Evolutionary conservation across 2,113 vertebrate genomes (phyloP).

Genomic region (Microcebus ravelobensis): DNA sequence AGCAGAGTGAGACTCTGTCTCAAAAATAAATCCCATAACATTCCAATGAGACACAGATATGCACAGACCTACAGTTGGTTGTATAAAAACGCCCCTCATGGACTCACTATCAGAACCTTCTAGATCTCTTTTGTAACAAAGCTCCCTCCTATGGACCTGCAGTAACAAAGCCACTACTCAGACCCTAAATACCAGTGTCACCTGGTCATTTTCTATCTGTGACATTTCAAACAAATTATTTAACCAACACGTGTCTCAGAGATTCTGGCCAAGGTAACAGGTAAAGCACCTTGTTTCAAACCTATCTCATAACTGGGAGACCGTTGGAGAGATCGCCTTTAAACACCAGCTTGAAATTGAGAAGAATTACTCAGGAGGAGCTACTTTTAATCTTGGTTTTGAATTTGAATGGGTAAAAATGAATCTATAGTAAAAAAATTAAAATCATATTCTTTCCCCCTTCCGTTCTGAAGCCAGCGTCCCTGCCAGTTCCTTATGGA

Average conservation of each 20-base stretch:
- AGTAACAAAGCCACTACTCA: background rate
- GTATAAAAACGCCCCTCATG: background rate
- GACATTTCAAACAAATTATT: background rate
- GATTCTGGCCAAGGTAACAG: background rate
- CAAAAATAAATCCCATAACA: background rate
- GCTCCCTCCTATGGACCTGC: background rate
- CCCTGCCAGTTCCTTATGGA: background rate
- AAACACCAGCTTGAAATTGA: background rate
- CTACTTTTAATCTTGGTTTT: background rate
- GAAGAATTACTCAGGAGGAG: background rate
- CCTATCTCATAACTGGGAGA: background rate
- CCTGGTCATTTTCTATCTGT: background rate
- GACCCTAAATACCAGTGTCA: background rate
- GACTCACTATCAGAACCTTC: background rate
- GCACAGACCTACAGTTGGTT: background rate
- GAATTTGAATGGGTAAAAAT: slow-evolving; percentile 1
- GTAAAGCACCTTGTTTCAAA: background rate
- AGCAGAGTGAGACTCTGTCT: no score
- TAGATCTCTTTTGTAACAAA: background rate
- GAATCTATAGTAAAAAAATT: background rate
- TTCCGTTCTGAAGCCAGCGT: background rate
- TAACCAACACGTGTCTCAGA: background rate
- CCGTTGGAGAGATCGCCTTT: background rate
- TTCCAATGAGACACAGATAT: background rate
- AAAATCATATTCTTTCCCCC: background rate